A percentile compares a stretch with the other conserved stretches of the same genome.
Evolutionary conservation across 2,888 invertebrate species (phyloP).

Genomic region (Hirudinaria manillensis): DNA sequence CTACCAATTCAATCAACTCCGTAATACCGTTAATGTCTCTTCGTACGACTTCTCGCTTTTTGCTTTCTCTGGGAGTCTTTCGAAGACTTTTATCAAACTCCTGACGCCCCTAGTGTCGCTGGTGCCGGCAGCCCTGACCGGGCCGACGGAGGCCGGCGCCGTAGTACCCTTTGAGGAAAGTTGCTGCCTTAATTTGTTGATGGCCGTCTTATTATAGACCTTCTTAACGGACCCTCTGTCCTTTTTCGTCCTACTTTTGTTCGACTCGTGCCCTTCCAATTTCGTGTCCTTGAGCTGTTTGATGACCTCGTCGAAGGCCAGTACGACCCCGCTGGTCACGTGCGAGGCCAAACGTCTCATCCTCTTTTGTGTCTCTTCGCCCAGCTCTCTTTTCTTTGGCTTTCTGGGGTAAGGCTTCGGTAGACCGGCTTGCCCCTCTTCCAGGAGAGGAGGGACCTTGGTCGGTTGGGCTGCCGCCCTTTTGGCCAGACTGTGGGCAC

Average conservation of each 20-base stretch:
- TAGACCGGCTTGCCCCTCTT: neutral
- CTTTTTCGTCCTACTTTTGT: neutral
- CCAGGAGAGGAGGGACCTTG: too few relatives aligned
- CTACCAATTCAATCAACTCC: too few relatives aligned
- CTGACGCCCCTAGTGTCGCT: neutral
- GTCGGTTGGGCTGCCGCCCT: too few relatives aligned
- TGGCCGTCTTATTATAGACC: neutral
- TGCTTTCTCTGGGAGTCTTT: neutral
- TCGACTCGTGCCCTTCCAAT: neutral
- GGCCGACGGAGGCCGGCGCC: neutral
- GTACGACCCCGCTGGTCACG: neutral
- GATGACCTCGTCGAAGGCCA: conserved; percentile 6
- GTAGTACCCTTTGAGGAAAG: neutral
- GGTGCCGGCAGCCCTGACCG: neutral
- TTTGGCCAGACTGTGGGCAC: too few relatives aligned
- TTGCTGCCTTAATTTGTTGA: neutral
- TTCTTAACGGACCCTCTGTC: neutral
- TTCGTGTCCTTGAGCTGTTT: conserved; percentile 4
- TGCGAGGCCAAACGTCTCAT: neutral
- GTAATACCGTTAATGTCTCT: too few relatives aligned
- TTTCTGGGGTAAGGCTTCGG: neutral
- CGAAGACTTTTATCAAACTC: conserved; percentile 15
- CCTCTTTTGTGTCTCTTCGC: neutral
- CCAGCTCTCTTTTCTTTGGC: neutral
- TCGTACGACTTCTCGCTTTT: neutral